A percentile compares a stretch with the other conserved stretches of the same genome.
phyloP scores from a whole-genome alignment of 2,113 vertebrate genomes.

The Lophochroa leadbeateri region DNA sequence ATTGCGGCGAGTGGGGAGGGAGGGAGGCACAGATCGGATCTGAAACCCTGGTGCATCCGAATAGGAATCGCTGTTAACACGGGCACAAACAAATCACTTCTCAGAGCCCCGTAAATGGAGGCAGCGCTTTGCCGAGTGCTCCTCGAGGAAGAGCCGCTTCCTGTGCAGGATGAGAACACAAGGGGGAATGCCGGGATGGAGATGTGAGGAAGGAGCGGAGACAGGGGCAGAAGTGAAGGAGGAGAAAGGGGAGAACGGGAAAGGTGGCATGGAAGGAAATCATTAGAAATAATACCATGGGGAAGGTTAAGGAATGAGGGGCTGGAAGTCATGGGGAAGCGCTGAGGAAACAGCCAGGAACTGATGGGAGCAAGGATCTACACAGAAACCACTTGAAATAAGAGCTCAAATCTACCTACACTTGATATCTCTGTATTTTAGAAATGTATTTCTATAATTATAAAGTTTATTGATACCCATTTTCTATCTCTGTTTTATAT shows the following conservation, averaged over 20 bases:
- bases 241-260: neutral
- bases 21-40: constrained; percentile 40
- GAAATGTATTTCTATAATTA: no score
- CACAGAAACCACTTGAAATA: neutral
- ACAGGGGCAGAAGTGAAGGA: neutral
- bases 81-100: constrained; percentile 27
- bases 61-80: neutral
- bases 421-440: no score
- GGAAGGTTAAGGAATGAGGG: neutral
- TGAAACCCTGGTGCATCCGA: constrained; percentile 22
- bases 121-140: neutral
- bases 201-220: accelerated
- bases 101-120: neutral
- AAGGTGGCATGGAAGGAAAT: neutral
- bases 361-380: neutral
- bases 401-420: neutral
- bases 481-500: neutral
- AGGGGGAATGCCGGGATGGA: neutral
- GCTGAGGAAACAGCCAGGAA: accelerated
- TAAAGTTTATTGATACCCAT: neutral
- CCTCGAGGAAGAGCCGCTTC: neutral
- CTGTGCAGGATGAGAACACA: neutral
- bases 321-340: neutral
- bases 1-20: neutral
- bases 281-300: neutral